A percentile compares a stretch with the other conserved stretches of the same genome.
phyloP scores from a whole-genome alignment of 2,113 vertebrate species.

The Pedionomus torquatus region DNA sequence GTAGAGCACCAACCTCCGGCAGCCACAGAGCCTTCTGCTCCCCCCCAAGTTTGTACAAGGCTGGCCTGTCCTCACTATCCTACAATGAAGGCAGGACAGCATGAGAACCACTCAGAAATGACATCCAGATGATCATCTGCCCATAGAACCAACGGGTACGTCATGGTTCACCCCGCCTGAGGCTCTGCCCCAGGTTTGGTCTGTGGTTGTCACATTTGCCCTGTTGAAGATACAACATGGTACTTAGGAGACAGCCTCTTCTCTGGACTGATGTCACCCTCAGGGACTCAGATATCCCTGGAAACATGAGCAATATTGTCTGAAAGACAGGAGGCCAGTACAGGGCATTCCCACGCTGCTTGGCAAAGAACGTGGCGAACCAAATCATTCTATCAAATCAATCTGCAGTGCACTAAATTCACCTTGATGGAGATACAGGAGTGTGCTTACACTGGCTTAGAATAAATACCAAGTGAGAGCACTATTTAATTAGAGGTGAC shows the following conservation, averaged over 20 bases:
- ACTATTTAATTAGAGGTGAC: not conserved
- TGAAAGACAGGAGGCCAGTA: not conserved
- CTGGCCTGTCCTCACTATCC: not conserved
- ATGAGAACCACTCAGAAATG: not conserved
- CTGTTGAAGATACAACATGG: not conserved
- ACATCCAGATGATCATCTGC: not conserved
- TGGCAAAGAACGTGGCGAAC: not conserved
- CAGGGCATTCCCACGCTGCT: not conserved
- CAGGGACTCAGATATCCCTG: not conserved
- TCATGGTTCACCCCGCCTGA: not conserved
- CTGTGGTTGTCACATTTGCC: not conserved
- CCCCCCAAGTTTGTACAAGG: not conserved
- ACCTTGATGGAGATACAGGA: not conserved
- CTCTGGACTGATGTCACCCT: not conserved
- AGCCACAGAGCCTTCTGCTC: not conserved
- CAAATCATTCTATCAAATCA: not conserved
- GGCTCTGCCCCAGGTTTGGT: not conserved
- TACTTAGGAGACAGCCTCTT: not conserved
- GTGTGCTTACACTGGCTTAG: not conserved
- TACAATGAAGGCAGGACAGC: not conserved
- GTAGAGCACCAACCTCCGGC: not conserved
- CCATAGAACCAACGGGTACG: not conserved
- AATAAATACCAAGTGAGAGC: not conserved
- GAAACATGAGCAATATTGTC: not conserved
- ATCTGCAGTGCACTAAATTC: not conserved